Percentiles rank a stretch among this genome's conserved stretches.
Conservation (phyloP, 2,113 vertebrate genomes). For the Merops nubicus region DNA sequence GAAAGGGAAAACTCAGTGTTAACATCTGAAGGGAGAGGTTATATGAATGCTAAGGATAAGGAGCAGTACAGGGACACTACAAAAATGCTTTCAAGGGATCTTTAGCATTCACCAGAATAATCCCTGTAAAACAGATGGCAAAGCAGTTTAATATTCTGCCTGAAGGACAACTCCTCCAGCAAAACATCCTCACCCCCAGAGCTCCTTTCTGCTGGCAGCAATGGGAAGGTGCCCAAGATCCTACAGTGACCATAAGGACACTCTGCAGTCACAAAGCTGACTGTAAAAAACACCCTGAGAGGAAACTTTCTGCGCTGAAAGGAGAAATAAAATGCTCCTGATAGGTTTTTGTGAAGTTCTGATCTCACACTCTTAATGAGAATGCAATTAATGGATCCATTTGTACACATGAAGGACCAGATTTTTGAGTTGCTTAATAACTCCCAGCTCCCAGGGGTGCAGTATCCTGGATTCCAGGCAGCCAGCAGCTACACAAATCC, state of each 20-base stretch:
- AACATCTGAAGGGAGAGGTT: not conserved
- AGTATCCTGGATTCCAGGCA: not conserved
- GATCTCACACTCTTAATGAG: not conserved
- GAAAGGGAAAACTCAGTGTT: not conserved
- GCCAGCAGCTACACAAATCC: not conserved
- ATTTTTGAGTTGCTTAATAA: not conserved
- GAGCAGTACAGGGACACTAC: not conserved
- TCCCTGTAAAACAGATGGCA: conserved; percentile 60
- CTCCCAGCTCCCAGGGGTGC: not conserved
- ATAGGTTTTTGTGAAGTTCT: not conserved
- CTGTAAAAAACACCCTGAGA: not conserved
- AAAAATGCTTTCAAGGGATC: conserved; percentile 37
- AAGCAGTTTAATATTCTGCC: not conserved
- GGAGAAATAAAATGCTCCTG: not conserved
- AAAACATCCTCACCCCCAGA: conserved; percentile 2
- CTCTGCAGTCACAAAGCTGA: not conserved
- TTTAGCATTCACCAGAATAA: conserved; percentile 25
- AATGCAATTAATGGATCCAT: not conserved
- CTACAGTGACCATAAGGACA: conserved; percentile 24
- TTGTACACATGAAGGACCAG: not conserved
- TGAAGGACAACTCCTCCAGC: not conserved
- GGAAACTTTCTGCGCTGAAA: not conserved
- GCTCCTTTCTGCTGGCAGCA: conserved; percentile 32
- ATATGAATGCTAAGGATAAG: not conserved
- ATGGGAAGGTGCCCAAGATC: not conserved